Evolutionary conservation across 2,113 vertebrate genomes (phyloP), one percentile per base, ranked within the genome.

Genomic region (Melanostigma gelatinosum): DNA sequence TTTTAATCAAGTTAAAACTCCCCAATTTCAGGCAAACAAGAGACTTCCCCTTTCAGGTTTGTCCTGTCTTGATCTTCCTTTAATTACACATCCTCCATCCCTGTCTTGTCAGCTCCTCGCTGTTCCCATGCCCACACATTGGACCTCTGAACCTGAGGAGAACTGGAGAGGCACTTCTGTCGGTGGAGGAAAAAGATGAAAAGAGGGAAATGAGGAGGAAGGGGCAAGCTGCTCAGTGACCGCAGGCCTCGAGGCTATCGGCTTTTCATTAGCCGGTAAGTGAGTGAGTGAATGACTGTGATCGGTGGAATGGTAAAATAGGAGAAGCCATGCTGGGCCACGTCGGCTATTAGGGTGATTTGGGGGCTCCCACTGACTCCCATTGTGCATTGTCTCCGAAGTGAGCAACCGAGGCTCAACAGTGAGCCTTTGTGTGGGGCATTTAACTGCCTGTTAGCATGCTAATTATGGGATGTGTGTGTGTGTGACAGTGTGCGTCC

Each of bases 401-500:
- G 89, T 85, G 89, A 89, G 82, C 81, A 81, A 80, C 74, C 1
- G 8, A 57, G 79, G 50, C 74, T 64, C 83, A 88, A 94, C 92
- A 94, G 84, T 93, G 54, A 75, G 75, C 72, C 91, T 90, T 93
- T 94, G 93, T 93, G 83, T 50, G 65, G 72, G 88, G 77, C 88
- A 75, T 91, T 92, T 93, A 88, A 93, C 89, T 91, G 82, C 82
- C 84, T 80, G 84, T 90, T 88, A 91, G 87, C 87, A 91, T 92
- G 90, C 89, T 92, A 93, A 93, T 94, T 93, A 89, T 85, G 80
- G 87, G 76, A 87, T 91, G 82, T 88, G 79, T 66, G 22, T 62
- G 83, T 77, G 78, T 88, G 52, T 40, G 61, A 65, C 48, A 73
- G 73, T 75, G 79, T 75, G 71, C 52, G 62, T 88, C 85, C 74